Base-by-base conservation (phyloP, 1,140 invertebrate genomes). In the Drosophila ercepeae region DNA sequence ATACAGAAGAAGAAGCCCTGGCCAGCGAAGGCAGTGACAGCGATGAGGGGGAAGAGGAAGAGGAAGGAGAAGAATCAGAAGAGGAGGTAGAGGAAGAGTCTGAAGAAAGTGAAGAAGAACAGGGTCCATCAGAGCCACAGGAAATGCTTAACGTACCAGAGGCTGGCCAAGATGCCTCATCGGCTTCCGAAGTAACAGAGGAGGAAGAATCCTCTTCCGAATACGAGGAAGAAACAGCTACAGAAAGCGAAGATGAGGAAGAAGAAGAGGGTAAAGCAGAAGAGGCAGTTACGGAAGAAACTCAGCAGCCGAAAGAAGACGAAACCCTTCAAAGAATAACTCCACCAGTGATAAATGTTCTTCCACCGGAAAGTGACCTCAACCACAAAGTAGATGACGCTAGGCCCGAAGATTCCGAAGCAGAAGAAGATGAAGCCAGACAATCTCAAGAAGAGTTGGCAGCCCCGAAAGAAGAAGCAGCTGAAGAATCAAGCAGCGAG, bases 1-100 rank as follows among this genome's bases (percentile, higher is more conserved):
- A 90, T 86, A 83, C 84, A 86, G 89, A 90, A 89, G 82, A 75
- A 77, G 81, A 61, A 42, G 58, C 21, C 44, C 65, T 44, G 41
- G 60, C 50, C 61, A 70, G 67, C 65, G 71, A 68, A 49, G 44
- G 68, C 57, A 69, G 69, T 81, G 78, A 72, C 60, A 68, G 69
- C 48, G 65, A 70, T 23, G 75, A 76, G 11, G 61, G 69, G 27
- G 65, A 32, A 21, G 16, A 23, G 18, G 57, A 52, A 16, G 55
- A 16, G 13, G 63, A 46, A 3, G 39, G 16, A 18, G 65, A 46
- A n/a, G 21, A 57, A 14, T 19, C 59, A 7, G 18, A 42, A 1
- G 21, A 51, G 16, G 13, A 6, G 4, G 45, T 13, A 21, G 14
- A 19, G 27, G 14, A 7, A 16, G 45, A 13, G 8, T 32, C 36